Evolutionary conservation across 1,140 invertebrate species (phyloP).

Genomic region (Latrodectus geometricus): DNA sequence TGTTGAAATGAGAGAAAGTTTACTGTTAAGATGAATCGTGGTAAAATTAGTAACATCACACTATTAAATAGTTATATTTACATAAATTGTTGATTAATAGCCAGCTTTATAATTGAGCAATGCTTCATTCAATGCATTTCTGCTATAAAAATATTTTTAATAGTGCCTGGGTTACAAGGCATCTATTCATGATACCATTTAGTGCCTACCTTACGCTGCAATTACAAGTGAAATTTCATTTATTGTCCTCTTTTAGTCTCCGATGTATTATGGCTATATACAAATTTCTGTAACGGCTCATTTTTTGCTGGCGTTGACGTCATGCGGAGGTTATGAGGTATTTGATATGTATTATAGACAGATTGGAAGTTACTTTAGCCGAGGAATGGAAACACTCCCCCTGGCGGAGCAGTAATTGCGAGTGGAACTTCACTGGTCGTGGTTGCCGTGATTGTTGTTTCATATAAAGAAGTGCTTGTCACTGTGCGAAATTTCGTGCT

Average conservation of each 20-base stretch:
- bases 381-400: conserved; percentile 46
- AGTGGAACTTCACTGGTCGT: conserved; percentile 57
- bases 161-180: background rate
- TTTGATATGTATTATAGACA: background rate
- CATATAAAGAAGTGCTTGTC: conserved; percentile 64
- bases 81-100: conserved; percentile 14
- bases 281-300: background rate
- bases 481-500: conserved; percentile 66
- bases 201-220: background rate
- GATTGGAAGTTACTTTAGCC: conserved; percentile 6
- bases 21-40: background rate
- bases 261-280: background rate
- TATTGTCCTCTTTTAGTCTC: background rate
- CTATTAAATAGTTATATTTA: conserved; percentile 12
- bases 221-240: background rate
- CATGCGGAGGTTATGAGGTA: background rate
- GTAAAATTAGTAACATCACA: background rate
- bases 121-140: background rate
- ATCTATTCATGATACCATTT: background rate
- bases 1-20: background rate
- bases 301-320: background rate
- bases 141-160: background rate
- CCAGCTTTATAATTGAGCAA: conserved; percentile 8
- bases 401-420: conserved; percentile 50
- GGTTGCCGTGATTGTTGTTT: conserved; percentile 64